Conservation (phyloP, 2,888 invertebrate genomes). For the Clistopyga incitator region DNA sequence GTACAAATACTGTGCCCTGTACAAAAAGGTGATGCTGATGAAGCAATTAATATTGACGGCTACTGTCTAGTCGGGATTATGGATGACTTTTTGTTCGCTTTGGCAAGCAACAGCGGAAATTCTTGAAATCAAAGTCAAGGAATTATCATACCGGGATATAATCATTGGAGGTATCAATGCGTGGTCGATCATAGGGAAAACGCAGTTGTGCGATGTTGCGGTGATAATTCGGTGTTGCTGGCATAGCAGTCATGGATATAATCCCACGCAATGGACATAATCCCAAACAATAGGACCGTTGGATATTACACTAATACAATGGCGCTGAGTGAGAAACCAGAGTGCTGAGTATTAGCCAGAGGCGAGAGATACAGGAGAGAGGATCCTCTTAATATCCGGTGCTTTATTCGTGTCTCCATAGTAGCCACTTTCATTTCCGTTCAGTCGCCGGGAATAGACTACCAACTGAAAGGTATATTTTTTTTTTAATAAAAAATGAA, state of each 20-base stretch:
- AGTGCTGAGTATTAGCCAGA: constrained; percentile 5
- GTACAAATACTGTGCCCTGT: neutral
- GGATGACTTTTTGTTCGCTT: no score
- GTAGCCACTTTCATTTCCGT: constrained; percentile 64
- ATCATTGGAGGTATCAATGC: neutral
- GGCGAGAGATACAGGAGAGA: constrained; percentile 36
- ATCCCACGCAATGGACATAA: constrained; percentile 12
- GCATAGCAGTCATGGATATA: neutral
- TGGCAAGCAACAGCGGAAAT: neutral
- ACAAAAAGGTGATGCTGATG: no score
- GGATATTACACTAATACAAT: constrained; percentile 18
- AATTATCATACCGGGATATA: neutral
- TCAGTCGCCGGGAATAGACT: neutral
- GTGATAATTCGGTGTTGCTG: constrained; percentile 19
- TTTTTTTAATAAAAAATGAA: neutral
- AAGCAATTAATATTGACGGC: no score
- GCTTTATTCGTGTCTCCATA: constrained; percentile 58
- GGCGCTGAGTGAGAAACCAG: constrained; percentile 20
- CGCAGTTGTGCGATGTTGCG: neutral
- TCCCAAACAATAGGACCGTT: constrained; percentile 39
- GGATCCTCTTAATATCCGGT: constrained; percentile 65
- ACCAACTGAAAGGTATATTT: neutral
- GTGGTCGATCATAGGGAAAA: neutral
- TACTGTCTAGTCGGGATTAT: no score
- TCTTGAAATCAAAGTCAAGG: constrained; percentile 3